Evolutionary conservation across 1,140 invertebrate species (phyloP), one percentile per base, ranked within the genome.

Genomic region (Steinernema feltiae): DNA sequence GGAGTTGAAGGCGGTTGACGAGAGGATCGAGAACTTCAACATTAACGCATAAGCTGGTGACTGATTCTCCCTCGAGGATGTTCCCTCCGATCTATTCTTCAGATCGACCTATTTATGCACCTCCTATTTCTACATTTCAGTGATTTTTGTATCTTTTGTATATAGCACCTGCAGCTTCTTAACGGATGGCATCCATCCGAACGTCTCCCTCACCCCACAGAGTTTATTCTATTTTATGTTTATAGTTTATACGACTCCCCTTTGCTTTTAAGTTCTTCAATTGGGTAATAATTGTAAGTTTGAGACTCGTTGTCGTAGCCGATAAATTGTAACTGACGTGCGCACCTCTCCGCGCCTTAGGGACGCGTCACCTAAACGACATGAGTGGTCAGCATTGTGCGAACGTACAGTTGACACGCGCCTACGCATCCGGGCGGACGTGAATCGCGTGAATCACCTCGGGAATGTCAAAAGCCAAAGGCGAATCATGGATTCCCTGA

Each of bases 21-120:
- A 82, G 80, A 79, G 82, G 41, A 82, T 80, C 72, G 79, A 80
- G 24, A 21, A 80, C 18, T 21, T 78, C 30, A 77, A 77, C 53
- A 29, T 77, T 15, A 48, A 27, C 76, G 74, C 48, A 7, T 76
- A 48, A 76, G 12, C 24, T 41, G 7, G n/a, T n/a, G n/a, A 7
- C 35, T 21, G 53, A 12, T 63, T 63, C 53, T 63, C 24, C 53
- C 7, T 27, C 7, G 24, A 21, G 53, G 24, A 7, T 21, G 7
- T 15, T 3, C 12, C 2, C 53, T 21, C 24, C 7, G 53, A 63
- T 63, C 53, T 63, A 63, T 63, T 63, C 41, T 63, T 63, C 12
- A 63, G 53, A 63, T 63, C 53, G 53, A 7, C 53, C 3, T 7
- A 15, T 15, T 17, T 63, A 63, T 63, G 15, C 24, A 63, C 35